These are phyloP conservation scores for Danionella cerebrum DNA, from an alignment of 2,113 vertebrate genomes.

Conservation along the genomic window DNA sequence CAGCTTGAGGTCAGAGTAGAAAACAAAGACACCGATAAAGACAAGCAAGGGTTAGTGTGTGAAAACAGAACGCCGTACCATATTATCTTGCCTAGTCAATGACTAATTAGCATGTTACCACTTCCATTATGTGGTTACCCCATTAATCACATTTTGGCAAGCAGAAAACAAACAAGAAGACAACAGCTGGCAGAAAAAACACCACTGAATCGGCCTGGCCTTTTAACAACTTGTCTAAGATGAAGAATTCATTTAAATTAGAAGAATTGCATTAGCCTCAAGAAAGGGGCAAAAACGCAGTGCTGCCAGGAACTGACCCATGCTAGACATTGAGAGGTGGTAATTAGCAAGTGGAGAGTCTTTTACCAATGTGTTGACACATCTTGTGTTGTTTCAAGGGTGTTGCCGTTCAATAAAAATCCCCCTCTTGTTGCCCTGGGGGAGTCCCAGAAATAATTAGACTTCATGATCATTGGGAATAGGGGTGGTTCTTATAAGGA, in stretches of 20 bases:
- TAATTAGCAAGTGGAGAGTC: neutral
- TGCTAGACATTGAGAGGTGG: too few relatives aligned
- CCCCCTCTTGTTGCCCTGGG: neutral
- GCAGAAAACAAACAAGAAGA: slow-evolving; percentile 25
- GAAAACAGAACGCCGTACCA: neutral
- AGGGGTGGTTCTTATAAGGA: slow-evolving; percentile 26
- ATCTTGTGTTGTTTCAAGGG: neutral
- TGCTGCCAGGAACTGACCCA: neutral
- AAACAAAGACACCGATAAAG: neutral
- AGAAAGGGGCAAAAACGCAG: neutral
- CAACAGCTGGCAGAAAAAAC: neutral
- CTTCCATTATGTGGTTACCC: slow-evolving; percentile 31
- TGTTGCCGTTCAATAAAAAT: neutral
- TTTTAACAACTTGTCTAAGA: neutral
- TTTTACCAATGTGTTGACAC: neutral
- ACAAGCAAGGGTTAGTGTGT: neutral
- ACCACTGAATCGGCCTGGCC: neutral
- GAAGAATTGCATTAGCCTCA: neutral
- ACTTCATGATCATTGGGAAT: slow-evolving; percentile 27
- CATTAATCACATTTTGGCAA: slow-evolving; percentile 33
- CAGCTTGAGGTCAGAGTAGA: neutral
- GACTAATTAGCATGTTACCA: slow-evolving; percentile 27
- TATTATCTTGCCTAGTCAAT: slow-evolving; percentile 27
- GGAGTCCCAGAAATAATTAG: slow-evolving; percentile 14
- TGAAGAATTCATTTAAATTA: neutral